phyloP scores from a whole-genome alignment of 2,113 vertebrate genomes.

The Hyperopisus bebe region DNA sequence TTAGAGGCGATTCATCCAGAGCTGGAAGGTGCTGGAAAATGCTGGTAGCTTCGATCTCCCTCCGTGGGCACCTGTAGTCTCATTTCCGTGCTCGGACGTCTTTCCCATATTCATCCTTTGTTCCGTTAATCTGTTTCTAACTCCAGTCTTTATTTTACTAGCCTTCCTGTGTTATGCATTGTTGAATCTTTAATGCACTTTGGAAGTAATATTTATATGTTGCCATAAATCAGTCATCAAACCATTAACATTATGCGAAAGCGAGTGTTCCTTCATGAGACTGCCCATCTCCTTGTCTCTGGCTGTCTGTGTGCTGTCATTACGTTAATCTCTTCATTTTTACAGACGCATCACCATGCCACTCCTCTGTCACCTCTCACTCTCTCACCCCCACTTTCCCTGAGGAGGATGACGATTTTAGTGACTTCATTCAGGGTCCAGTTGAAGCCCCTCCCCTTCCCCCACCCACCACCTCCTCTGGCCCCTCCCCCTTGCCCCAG shows the following conservation, averaged over 20 bases:
- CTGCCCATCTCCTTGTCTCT: conserved; percentile 37
- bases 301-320: conserved; percentile 49
- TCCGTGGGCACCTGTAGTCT: background rate
- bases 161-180: background rate
- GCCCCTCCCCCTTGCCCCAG: conserved; percentile 47
- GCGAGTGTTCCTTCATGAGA: conserved; percentile 28
- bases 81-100: background rate
- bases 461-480: conserved; percentile 54
- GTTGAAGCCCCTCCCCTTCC: conserved; percentile 52
- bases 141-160: background rate
- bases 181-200: background rate
- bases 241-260: background rate
- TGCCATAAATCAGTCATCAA: background rate
- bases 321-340: conserved; percentile 74
- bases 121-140: background rate
- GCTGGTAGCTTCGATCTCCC: background rate
- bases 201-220: background rate
- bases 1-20: background rate
- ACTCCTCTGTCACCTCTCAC: conserved; percentile 74
- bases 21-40: background rate
- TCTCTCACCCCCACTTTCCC: conserved; percentile 71
- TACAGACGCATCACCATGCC: conserved; percentile 90
- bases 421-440: conserved; percentile 94
- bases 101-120: background rate
- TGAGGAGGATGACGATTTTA: conserved; percentile 87